Conservation (phyloP, 2,113 vertebrate species). For the Dipodomys ordii region DNA sequence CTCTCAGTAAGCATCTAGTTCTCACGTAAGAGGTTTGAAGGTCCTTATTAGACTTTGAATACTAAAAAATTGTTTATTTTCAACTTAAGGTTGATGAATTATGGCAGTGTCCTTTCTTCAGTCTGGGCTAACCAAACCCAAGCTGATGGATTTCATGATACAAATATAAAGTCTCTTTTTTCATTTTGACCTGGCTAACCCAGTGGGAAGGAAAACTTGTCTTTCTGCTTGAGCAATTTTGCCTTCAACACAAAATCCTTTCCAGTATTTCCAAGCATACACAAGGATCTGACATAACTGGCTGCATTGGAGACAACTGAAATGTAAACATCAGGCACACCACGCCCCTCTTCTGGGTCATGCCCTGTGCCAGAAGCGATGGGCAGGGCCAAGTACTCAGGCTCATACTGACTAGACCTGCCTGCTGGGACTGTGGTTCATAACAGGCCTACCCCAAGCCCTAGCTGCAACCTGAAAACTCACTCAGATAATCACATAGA, state of each 20-base stretch:
- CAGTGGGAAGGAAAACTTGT: conserved; percentile 45
- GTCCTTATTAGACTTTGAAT: background rate
- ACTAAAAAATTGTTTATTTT: background rate
- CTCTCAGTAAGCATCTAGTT: background rate
- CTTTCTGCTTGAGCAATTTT: conserved; percentile 57
- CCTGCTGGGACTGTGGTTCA: conserved; percentile 46
- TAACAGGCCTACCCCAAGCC: background rate
- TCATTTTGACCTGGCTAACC: conserved; percentile 12
- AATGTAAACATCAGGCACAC: conserved; percentile 55
- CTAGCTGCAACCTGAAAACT: background rate
- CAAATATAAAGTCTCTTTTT: conserved; percentile 50
- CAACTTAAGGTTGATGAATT: background rate
- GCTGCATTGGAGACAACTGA: conserved; percentile 21
- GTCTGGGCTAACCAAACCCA: background rate
- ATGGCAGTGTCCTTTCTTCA: background rate
- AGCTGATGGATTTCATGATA: background rate
- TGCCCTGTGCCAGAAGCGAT: conserved; percentile 59
- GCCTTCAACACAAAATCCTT: conserved; percentile 38
- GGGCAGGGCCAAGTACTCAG: background rate
- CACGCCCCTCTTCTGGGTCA: conserved; percentile 12
- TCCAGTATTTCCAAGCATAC: conserved; percentile 19
- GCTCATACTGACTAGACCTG: conserved; percentile 68
- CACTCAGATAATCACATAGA: background rate
- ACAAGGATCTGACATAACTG: conserved; percentile 27
- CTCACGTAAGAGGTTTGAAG: background rate